Evolutionary conservation across 1,140 invertebrate species (phyloP), one percentile per base, ranked within the genome.

Genomic region (Orchestia grillus): DNA sequence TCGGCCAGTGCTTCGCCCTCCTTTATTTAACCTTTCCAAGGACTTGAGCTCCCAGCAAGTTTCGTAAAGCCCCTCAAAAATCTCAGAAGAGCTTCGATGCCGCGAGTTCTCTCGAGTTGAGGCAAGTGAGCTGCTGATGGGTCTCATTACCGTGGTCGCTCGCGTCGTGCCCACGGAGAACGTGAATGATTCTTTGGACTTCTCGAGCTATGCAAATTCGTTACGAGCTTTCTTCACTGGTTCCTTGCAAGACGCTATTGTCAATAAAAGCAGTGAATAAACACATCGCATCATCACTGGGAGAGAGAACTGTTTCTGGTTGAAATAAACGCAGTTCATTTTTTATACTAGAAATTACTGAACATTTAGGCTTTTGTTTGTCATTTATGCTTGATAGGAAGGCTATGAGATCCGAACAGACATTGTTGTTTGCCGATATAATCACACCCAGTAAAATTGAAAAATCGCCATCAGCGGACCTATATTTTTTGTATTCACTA

Each of bases 1-100:
- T 94, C 11, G 88, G 88, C 43, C 36, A 94, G 44, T 23, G 62
- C 41, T 40, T 44, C 44, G 92, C 8, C 44, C 43, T 42, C 44
- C 40, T 45, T 44, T 44, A 94, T 47, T 94, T 94, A 94, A 94
- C 92, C 92, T 94, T 94, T 47, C 44, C 44, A 94, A 94, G 92
- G 47, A 94, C 92, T 94, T 94, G 40, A 94, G 92, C 92, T 47
- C 44, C 23, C 16, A n/a, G 44, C 16, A 94, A 94, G 44, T 94
- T 94, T 94, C 36, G 92, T 44, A 94, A 94, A 94, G 43, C 92
- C 44, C 92, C 42, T 94, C 43, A 94, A 40, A 94, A 94, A 94
- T 44, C 44, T 94, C 8, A 6, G 40, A 45, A 94, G 92, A 45
- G 92, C 44, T 94, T 44, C 16, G 43, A 40, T 47, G 92, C 92